phyloP scores from a whole-genome alignment of 2,113 vertebrate genomes.

The Panthera leo region DNA sequence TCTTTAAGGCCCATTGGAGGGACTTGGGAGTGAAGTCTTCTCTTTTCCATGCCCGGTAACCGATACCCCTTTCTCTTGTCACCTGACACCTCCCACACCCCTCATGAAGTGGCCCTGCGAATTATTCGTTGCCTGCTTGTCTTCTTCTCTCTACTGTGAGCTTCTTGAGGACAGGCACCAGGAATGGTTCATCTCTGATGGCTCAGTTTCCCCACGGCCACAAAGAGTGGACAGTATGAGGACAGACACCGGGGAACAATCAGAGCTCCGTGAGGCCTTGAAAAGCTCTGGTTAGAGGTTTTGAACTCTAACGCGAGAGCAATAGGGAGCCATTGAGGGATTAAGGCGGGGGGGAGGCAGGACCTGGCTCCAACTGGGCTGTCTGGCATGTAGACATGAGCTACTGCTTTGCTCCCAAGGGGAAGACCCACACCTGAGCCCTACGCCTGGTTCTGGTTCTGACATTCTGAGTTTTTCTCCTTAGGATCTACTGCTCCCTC shows the following conservation, averaged over 20 bases:
- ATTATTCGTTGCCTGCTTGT: background rate
- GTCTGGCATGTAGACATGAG: background rate
- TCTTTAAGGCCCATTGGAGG: background rate
- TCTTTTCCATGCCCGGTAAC: fast-evolving
- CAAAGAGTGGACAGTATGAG: background rate
- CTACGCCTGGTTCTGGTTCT: background rate
- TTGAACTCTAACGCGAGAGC: background rate
- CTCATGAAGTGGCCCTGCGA: background rate
- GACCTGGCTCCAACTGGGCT: background rate
- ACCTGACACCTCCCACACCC: background rate
- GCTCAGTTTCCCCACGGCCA: background rate
- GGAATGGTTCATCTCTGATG: background rate
- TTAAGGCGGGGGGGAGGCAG: background rate
- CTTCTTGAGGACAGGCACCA: background rate
- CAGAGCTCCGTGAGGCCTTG: background rate
- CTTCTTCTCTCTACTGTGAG: background rate
- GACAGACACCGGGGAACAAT: background rate
- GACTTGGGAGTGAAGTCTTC: background rate
- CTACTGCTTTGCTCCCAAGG: background rate
- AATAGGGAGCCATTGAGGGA: background rate
- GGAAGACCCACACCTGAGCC: background rate
- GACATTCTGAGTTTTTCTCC: background rate
- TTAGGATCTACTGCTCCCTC: background rate
- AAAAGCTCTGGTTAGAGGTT: background rate
- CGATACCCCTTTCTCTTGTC: background rate